phyloP scores from a whole-genome alignment of 2,888 invertebrate species.

The Trissolcus brochymenae region DNA sequence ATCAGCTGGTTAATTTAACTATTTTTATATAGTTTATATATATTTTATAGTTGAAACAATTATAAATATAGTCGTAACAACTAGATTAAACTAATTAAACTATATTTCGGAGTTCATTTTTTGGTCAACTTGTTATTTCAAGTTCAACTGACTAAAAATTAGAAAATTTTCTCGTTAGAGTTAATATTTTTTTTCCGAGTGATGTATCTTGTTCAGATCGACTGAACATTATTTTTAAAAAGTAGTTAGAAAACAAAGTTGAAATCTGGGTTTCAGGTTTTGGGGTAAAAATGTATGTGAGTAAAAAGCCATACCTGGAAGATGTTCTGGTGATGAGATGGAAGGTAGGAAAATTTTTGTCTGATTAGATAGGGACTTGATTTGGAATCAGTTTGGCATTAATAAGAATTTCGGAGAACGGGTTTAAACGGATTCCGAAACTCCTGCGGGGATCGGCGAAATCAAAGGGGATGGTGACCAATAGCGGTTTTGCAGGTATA shows the following conservation, averaged over 20 bases:
- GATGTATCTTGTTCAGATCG: too few relatives aligned
- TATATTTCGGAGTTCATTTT: too few relatives aligned
- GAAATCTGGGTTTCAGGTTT: background rate
- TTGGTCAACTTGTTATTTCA: too few relatives aligned
- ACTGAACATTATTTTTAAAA: background rate
- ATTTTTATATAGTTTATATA: too few relatives aligned
- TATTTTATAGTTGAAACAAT: too few relatives aligned
- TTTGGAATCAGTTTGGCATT: slow-evolving; percentile 41
- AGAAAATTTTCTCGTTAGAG: too few relatives aligned
- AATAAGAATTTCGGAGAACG: slow-evolving; percentile 46
- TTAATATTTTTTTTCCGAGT: too few relatives aligned
- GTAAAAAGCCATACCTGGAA: slow-evolving; percentile 4
- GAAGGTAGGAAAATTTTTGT: slow-evolving; percentile 43
- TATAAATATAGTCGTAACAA: too few relatives aligned
- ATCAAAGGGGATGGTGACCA: slow-evolving; percentile 64
- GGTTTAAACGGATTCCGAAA: slow-evolving; percentile 59
- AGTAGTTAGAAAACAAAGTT: background rate
- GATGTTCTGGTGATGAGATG: slow-evolving; percentile 36
- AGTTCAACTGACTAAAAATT: too few relatives aligned
- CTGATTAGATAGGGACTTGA: slow-evolving; percentile 40
- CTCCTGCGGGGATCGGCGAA: slow-evolving; percentile 54
- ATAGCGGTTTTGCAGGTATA: slow-evolving; percentile 65
- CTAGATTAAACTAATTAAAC: too few relatives aligned
- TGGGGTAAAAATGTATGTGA: background rate
- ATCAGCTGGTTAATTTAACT: too few relatives aligned